These are phyloP conservation scores for Ophioninae sp. DNA, from an alignment of 2,888 invertebrate species.

Conservation along the genomic window DNA sequence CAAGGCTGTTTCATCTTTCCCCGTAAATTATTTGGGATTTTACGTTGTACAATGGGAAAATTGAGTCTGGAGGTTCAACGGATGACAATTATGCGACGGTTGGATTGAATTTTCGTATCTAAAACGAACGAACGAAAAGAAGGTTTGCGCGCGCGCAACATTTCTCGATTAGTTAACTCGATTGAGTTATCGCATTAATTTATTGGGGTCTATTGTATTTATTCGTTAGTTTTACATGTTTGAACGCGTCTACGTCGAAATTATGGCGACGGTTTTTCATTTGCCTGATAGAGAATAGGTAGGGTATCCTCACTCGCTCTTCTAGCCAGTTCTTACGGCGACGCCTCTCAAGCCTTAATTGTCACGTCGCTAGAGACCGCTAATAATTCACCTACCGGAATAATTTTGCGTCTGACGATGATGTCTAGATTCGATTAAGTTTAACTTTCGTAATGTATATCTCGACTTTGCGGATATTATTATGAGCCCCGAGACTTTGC, in stretches of 20 bases:
- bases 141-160: not conserved
- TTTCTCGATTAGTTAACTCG: not conserved
- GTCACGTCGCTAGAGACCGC: not conserved
- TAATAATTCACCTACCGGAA: conserved; percentile 30
- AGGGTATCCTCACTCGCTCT: too few relatives aligned
- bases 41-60: not conserved
- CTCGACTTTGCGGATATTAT: conserved; percentile 20
- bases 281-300: too few relatives aligned
- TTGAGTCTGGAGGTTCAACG: not conserved
- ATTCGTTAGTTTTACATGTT: not conserved
- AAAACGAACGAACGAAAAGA: conserved; percentile 10
- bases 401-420: conserved; percentile 44
- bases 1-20: too few relatives aligned
- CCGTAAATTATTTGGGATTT: too few relatives aligned
- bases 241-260: conserved; percentile 27
- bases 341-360: conserved; percentile 2
- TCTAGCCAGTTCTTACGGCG: conserved; percentile 5
- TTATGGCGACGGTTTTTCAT: conserved; percentile 29
- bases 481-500: not conserved
- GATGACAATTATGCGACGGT: not conserved
- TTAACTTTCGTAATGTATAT: conserved; percentile 32
- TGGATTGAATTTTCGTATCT: conserved; percentile 4
- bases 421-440: conserved; percentile 51
- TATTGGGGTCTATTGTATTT: conserved; percentile 11
- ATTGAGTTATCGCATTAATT: conserved; percentile 6